Percentiles rank a stretch among this genome's conserved stretches.
These are phyloP conservation scores for Uromys caudimaculatus DNA, from an alignment of 2,797 vertebrate species.

Conservation along the genomic window DNA sequence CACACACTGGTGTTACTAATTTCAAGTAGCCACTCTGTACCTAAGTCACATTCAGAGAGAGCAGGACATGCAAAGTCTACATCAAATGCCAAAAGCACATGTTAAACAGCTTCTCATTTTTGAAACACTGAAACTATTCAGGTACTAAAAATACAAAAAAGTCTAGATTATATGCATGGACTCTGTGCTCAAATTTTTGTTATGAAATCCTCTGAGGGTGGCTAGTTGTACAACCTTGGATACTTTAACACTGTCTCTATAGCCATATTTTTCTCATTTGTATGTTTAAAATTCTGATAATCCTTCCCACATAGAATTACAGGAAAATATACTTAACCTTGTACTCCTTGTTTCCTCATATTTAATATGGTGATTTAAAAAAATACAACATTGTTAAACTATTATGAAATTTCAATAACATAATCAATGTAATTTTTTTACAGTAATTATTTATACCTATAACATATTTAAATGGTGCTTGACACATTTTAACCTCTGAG, in stretches of 20 bases:
- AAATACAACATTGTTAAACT: too few relatives aligned
- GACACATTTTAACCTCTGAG: background rate
- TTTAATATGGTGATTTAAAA: too few relatives aligned
- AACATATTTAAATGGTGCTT: background rate
- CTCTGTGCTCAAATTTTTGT: background rate
- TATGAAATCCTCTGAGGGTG: background rate
- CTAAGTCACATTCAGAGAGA: background rate
- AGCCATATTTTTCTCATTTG: too few relatives aligned
- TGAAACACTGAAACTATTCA: background rate
- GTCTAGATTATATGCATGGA: background rate
- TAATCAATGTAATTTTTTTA: background rate
- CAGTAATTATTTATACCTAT: background rate
- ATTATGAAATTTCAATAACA: too few relatives aligned
- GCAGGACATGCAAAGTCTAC: background rate
- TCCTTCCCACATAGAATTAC: too few relatives aligned
- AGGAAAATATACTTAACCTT: too few relatives aligned
- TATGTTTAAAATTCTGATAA: too few relatives aligned
- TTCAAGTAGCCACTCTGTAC: background rate
- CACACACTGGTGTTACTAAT: background rate
- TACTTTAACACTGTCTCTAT: background rate
- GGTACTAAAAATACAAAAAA: background rate
- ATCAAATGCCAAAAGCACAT: background rate
- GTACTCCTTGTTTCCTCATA: too few relatives aligned
- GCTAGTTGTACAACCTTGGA: background rate
- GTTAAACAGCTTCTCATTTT: background rate